Evolutionary conservation across 2,113 vertebrate genomes (phyloP).

Genomic region (Pimephales promelas): DNA sequence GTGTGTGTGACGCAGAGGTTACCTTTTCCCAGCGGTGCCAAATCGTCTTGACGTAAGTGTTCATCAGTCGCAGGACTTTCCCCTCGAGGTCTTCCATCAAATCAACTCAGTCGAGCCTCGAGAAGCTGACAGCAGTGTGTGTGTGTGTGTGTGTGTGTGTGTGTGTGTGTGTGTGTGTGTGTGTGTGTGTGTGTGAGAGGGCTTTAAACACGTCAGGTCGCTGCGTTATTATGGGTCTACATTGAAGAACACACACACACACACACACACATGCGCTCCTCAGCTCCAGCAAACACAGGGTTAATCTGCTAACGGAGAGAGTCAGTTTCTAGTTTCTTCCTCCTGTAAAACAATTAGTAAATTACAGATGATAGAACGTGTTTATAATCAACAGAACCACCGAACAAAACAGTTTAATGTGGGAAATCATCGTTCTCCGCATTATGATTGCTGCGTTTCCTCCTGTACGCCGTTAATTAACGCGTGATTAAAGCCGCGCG

Average conservation of each 20-base stretch:
- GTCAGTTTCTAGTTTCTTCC: constrained; percentile 85
- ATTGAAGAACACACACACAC: too few species aligned
- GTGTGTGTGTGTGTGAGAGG: too few species aligned
- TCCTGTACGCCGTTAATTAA: constrained; percentile 99
- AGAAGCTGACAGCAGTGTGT: too few species aligned
- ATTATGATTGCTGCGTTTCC: constrained; percentile 99
- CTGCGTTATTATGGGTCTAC: too few species aligned
- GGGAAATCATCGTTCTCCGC: constrained; percentile 99
- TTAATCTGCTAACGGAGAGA: constrained; percentile 97
- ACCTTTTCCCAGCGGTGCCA: constrained; percentile 98
- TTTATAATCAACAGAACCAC: constrained; percentile 99
- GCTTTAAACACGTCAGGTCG: too few species aligned
- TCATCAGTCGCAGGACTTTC: constrained; percentile 85
- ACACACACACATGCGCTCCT: too few species aligned
- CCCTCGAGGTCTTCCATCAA: too few species aligned
- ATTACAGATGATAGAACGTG: constrained; percentile 99
- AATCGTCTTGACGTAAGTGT: constrained; percentile 99
- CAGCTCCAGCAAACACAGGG: constrained; percentile 79
- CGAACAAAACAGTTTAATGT: constrained; percentile 99
- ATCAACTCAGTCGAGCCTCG: too few species aligned
- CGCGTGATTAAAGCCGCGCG: constrained; percentile 99
- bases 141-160: too few species aligned
- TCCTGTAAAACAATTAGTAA: constrained; percentile 97
- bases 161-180: too few species aligned
- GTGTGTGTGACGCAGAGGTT: constrained; percentile 85